Evolutionary conservation across 1,140 invertebrate genomes (phyloP).

Genomic region (Panulirus ornatus): DNA sequence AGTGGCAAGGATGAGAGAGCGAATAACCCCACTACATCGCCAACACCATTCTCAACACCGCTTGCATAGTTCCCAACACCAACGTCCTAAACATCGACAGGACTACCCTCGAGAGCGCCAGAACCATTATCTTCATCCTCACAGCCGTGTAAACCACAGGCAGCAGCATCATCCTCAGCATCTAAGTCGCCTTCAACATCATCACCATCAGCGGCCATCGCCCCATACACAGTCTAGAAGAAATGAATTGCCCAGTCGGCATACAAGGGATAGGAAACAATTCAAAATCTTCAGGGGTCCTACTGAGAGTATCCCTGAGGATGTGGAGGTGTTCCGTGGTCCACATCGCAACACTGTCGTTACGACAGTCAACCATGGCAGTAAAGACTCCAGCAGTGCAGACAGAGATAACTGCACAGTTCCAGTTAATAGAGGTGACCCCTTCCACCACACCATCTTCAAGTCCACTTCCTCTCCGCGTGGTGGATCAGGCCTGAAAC

Average conservation of each 20-base stretch:
- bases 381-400: not conserved
- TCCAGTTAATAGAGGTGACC: not conserved
- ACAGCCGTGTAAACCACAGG: not conserved
- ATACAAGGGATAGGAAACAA: not conserved
- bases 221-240: not conserved
- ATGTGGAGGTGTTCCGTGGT: conserved; percentile 18
- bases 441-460: not conserved
- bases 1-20: not conserved
- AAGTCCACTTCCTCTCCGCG: not conserved
- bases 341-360: not conserved
- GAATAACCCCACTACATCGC: not conserved
- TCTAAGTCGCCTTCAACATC: no score
- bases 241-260: not conserved
- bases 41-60: not conserved
- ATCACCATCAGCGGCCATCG: not conserved
- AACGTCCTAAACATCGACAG: not conserved
- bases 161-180: not conserved
- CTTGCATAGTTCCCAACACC: not conserved
- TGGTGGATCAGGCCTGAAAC: not conserved
- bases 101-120: not conserved
- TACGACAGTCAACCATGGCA: not conserved
- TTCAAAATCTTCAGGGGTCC: not conserved
- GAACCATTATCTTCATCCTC: no score
- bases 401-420: not conserved
- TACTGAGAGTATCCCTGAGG: not conserved